Percentiles rank a stretch among this genome's conserved stretches.
phyloP scores from a whole-genome alignment of 92 coral and sea anemone genomes.

The Epizoanthus illoricatus region DNA sequence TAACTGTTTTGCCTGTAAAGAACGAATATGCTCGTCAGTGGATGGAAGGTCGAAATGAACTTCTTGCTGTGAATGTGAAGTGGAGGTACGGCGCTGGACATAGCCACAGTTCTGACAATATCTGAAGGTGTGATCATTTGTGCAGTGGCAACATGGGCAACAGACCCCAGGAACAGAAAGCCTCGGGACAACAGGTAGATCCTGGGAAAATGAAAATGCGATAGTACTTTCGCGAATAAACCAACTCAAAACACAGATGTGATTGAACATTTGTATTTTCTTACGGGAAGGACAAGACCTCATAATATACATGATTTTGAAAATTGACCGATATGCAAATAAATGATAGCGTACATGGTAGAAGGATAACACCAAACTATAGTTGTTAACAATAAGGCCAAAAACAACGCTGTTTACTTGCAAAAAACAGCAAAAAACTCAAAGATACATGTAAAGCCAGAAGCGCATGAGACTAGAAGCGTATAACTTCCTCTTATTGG shows the following conservation, averaged over 20 bases:
- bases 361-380: too few relatives aligned
- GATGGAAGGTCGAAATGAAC: slow-evolving; percentile 30
- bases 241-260: neutral
- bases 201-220: slow-evolving; percentile 15
- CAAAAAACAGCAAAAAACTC: too few relatives aligned
- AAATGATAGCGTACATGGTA: neutral
- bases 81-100: too few relatives aligned
- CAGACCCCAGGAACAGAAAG: slow-evolving; percentile 22
- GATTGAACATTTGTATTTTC: too few relatives aligned
- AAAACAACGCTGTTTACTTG: neutral
- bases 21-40: slow-evolving; percentile 22
- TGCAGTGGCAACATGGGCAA: slow-evolving; percentile 33
- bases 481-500: too few relatives aligned
- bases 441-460: too few relatives aligned
- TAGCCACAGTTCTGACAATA: too few relatives aligned
- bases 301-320: neutral
- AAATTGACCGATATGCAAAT: neutral
- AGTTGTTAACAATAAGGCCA: neutral
- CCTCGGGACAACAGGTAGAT: slow-evolving; percentile 26
- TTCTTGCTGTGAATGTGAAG: neutral
- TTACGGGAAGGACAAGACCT: too few relatives aligned
- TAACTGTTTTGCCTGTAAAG: neutral
- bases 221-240: neutral
- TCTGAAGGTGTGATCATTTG: slow-evolving; percentile 4
- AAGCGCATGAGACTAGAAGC: too few relatives aligned